These are phyloP conservation scores for Diadema setosum DNA, from an alignment of 35 echinoderm and acorn worm species.

Conservation along the genomic window DNA sequence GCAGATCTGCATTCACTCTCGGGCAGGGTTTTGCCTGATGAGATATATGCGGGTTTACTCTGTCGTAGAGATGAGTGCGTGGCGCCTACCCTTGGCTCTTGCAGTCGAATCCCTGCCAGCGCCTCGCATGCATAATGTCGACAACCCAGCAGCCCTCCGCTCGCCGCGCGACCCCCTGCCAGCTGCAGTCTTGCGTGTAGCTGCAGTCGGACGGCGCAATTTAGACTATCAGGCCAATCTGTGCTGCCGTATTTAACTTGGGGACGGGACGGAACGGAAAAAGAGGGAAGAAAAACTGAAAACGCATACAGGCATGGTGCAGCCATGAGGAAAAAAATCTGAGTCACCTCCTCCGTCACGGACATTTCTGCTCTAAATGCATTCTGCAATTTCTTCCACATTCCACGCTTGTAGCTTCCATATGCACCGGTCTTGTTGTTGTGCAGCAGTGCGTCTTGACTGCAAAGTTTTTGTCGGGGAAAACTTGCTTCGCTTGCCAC, in stretches of 20 bases:
- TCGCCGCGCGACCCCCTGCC: background rate
- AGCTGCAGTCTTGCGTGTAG: background rate
- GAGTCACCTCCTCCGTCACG: background rate
- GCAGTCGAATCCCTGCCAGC: background rate
- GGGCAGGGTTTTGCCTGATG: too few species aligned
- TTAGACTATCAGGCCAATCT: background rate
- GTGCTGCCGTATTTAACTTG: background rate
- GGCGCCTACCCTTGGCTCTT: too few species aligned
- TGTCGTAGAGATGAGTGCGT: too few species aligned
- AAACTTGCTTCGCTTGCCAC: background rate
- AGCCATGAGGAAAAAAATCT: background rate
- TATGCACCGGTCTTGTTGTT: too few species aligned
- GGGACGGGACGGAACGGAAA: too few species aligned
- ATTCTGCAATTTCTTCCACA: background rate
- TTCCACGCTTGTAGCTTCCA: background rate
- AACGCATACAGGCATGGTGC: background rate
- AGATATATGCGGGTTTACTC: too few species aligned
- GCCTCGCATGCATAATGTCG: constrained; percentile 26
- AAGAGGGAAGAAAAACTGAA: too few species aligned
- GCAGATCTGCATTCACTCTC: background rate
- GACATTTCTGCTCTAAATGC: background rate
- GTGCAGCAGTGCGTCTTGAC: too few species aligned
- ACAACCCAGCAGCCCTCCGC: background rate
- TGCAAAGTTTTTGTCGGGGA: too few species aligned
- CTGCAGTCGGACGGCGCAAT: background rate